These are phyloP conservation scores for Ianthella basta DNA, from an alignment of 37 sponge, comb jelly and placozoan species.

Conservation along the genomic window DNA sequence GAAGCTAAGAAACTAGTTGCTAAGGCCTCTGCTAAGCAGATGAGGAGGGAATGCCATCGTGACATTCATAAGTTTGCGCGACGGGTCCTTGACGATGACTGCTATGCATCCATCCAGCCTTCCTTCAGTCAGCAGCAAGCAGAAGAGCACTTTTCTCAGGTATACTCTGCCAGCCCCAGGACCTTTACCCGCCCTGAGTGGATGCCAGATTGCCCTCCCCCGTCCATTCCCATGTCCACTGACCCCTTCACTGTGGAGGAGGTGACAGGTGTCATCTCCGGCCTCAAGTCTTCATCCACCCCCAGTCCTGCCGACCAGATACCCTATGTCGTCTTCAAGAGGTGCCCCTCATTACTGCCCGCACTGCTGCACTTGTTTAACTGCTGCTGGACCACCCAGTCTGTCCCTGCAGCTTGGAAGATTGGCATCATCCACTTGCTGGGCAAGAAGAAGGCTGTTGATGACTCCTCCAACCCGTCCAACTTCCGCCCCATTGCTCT, in stretches of 20 bases:
- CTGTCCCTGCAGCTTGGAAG: too few species aligned
- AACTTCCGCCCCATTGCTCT: too few species aligned
- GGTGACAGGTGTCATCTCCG: background rate
- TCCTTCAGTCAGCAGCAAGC: background rate
- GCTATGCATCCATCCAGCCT: background rate
- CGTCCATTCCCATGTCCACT: background rate
- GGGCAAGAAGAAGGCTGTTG: too few species aligned
- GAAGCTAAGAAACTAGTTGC: background rate
- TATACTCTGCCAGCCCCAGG: background rate
- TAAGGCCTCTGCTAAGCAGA: constrained; percentile 16
- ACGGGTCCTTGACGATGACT: background rate
- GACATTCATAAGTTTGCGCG: constrained; percentile 9
- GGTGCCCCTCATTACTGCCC: too few species aligned
- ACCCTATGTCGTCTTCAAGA: too few species aligned
- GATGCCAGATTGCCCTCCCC: background rate
- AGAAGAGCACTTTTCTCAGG: background rate
- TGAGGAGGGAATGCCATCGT: constrained; percentile 10
- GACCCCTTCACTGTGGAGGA: background rate
- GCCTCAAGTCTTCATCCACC: too few species aligned
- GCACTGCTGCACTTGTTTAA: too few species aligned
- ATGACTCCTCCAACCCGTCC: too few species aligned
- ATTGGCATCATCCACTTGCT: too few species aligned
- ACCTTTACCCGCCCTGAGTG: background rate
- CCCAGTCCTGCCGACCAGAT: too few species aligned
- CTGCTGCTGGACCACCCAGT: too few species aligned